Conservation (phyloP, 1,140 invertebrate species). For the Drosophila navojoa region DNA sequence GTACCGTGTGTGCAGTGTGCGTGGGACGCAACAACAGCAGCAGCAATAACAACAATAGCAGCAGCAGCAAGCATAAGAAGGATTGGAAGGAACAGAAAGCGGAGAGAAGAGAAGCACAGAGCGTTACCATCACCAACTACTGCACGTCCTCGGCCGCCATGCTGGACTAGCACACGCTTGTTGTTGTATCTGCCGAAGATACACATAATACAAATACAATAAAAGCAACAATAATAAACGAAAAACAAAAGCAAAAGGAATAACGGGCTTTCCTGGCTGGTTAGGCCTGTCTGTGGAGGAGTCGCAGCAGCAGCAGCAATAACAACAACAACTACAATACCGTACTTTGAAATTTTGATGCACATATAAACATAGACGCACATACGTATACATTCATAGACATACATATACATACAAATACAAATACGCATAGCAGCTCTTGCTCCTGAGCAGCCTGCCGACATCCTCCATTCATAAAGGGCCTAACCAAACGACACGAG, state of each 20-base stretch:
- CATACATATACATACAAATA: not conserved
- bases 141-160: conserved; percentile 56
- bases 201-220: conserved; percentile 44
- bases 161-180: conserved; percentile 68
- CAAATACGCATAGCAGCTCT: conserved; percentile 1
- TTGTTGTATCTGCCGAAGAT: conserved; percentile 55
- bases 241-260: conserved; percentile 20
- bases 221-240: conserved; percentile 18
- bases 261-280: conserved; percentile 57
- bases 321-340: not conserved
- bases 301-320: conserved; percentile 46
- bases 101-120: conserved; percentile 22
- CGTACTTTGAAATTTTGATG: conserved; percentile 1
- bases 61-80: not conserved
- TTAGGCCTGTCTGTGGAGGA: conserved; percentile 79
- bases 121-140: conserved; percentile 41
- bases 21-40: not conserved
- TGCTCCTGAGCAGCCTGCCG: conserved; percentile 37
- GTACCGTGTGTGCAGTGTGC: not conserved
- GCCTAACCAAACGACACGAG: conserved; percentile 32
- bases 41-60: not conserved
- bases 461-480: conserved; percentile 55
- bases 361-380: not conserved
- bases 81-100: conserved; percentile 4
- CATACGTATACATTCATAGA: not conserved